A percentile compares a stretch with the other conserved stretches of the same genome.
Conservation (phyloP, 1,140 invertebrate species). For the Parasteatoda tepidariorum region DNA sequence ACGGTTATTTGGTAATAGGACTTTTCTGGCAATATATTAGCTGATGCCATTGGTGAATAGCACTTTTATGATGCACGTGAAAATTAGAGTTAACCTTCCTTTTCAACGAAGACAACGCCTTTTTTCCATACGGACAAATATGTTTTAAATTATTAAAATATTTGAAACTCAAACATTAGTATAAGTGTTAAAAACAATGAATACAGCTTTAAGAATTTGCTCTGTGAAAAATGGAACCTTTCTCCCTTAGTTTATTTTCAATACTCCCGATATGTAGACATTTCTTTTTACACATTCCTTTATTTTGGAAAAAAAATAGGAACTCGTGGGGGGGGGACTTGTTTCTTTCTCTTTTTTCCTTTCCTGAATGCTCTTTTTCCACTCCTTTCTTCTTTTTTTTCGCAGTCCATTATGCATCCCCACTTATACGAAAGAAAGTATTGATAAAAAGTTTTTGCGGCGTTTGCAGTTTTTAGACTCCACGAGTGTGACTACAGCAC, state of each 20-base stretch:
- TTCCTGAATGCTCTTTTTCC: constrained; percentile 2
- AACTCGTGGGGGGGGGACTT: too few relatives aligned
- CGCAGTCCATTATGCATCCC: constrained; percentile 52
- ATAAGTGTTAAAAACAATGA: too few relatives aligned
- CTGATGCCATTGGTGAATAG: too few relatives aligned
- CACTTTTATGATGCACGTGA: too few relatives aligned
- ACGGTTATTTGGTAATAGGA: too few relatives aligned
- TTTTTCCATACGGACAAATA: too few relatives aligned
- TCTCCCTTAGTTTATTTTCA: constrained; percentile 14
- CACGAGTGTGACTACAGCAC: constrained; percentile 18
- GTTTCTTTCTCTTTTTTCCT: constrained; percentile 4
- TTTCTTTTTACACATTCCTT: neutral
- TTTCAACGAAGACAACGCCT: too few relatives aligned
- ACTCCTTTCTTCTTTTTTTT: constrained; percentile 20
- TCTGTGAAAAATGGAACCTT: neutral
- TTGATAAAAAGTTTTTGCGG: constrained; percentile 57
- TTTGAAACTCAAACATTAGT: too few relatives aligned
- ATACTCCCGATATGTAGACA: constrained; percentile 17
- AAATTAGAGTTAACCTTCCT: too few relatives aligned
- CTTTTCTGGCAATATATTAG: too few relatives aligned
- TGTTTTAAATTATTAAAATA: too few relatives aligned
- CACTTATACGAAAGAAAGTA: constrained; percentile 43
- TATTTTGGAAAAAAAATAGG: constrained; percentile 32
- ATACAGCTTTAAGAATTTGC: neutral
- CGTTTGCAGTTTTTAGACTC: constrained; percentile 34